Conservation (phyloP, 2,113 vertebrate species). For the Proteles cristata region DNA sequence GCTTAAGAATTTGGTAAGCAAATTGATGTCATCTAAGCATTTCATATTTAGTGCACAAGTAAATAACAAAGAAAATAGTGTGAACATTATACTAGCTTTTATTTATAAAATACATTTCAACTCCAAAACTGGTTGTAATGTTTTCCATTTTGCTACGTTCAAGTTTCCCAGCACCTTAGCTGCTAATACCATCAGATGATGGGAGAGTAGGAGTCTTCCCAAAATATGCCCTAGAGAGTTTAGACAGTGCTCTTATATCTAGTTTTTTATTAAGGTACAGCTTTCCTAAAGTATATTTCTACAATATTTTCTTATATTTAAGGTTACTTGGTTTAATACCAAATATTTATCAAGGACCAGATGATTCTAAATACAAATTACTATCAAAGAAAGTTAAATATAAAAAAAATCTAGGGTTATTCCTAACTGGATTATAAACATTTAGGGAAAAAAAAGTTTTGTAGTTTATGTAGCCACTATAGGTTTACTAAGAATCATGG, state of each 20-base stretch:
- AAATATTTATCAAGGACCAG: not conserved
- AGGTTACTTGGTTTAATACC: constrained; percentile 13
- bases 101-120: not conserved
- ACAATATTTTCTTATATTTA: constrained; percentile 17
- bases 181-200: not conserved
- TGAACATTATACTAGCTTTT: not conserved
- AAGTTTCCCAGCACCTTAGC: not conserved
- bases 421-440: constrained; percentile 37
- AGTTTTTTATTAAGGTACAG: not conserved
- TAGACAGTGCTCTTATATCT: not conserved
- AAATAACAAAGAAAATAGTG: not conserved
- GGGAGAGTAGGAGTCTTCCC: not conserved
- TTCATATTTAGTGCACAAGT: constrained; percentile 18
- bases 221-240: not conserved
- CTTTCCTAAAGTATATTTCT: not conserved
- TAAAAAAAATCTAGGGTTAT: not conserved
- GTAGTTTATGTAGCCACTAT: not conserved
- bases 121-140: not conserved
- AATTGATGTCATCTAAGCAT: not conserved
- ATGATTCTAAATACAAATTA: constrained; percentile 27
- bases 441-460: not conserved
- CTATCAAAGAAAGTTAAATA: not conserved
- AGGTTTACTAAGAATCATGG: not conserved
- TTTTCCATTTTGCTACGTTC: not conserved
- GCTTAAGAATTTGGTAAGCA: constrained; percentile 4